Evolutionary conservation across 2,113 vertebrate species (phyloP), one percentile per base, ranked within the genome.

Genomic region (Eclectus roratus): DNA sequence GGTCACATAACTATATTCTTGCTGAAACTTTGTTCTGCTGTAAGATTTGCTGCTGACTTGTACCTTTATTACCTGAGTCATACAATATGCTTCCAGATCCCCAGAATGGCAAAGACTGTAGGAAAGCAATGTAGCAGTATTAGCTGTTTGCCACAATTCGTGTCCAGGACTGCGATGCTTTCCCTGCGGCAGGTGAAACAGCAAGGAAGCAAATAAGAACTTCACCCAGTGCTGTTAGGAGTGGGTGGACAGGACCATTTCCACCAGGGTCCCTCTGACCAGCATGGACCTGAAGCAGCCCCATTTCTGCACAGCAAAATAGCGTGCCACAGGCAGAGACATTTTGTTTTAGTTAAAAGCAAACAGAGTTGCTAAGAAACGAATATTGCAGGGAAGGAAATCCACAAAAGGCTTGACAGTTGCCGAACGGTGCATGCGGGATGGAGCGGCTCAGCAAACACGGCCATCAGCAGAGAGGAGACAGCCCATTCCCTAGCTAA

Each of bases 331-430:
- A 84, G 95, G 96, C 95, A 97, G 95, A 96, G 93, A 95, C 95
- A 96, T 96, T 95, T 97, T 95, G 96, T 91, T 95, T 95, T 94
- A 92, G 89, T 94, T 95, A 85, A 96, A 97, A 89, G 93, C 93
- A 96, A 97, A 96, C 91, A 95, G 93, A 94, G 97, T 97, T 97
- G 97, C 97, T 97, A 97, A 97, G 97, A 90, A 97, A 97, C 97
- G 44, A 82, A 81, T 70, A 86, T 92, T 64, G 86, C 91, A 84
- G 95, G 85, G 95, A 95, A 31, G 93, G 96, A 95, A 97, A 95
- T 58, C 94, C 96, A 92, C 85, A 79, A 83, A 95, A 95, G 94
- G 84, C 56, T 82, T 80, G 88, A 91, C 84, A 82, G 93, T 95
- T 82, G 88, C 95, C 4, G 41, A 96, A 79, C 3, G 4, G 80